Percentiles rank a stretch among this genome's conserved stretches.
Evolutionary conservation across 2,888 invertebrate species (phyloP).

Genomic region (Mayetiola destructor): DNA sequence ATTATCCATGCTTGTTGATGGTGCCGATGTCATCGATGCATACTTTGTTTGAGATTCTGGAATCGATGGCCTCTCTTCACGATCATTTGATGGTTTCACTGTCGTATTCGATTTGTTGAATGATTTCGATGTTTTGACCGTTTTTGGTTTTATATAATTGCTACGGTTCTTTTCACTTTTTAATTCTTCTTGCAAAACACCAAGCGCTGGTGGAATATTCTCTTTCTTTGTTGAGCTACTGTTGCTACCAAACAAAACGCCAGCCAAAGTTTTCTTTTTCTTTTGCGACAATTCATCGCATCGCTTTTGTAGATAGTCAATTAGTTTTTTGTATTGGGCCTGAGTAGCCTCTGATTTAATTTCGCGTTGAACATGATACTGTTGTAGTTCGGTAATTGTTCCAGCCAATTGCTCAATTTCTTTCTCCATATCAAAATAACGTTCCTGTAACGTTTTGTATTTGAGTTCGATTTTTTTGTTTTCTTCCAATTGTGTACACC

Average conservation of each 20-base stretch:
- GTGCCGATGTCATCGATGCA: too few relatives aligned
- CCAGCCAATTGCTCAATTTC: conserved; percentile 56
- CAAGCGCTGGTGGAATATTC: conserved; percentile 40
- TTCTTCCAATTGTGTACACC: conserved; percentile 40
- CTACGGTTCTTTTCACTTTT: too few relatives aligned
- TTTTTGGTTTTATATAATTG: too few relatives aligned
- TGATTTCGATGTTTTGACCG: conserved; percentile 39
- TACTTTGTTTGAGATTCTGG: too few relatives aligned
- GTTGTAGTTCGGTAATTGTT: conserved; percentile 46
- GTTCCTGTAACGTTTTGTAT: conserved; percentile 33
- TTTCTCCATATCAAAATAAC: conserved; percentile 37
- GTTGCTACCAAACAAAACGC: conserved; percentile 52
- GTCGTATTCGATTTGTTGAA: too few relatives aligned
- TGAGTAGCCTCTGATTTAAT: conserved; percentile 70
- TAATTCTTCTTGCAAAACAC: conserved; percentile 28
- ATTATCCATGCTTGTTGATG: too few relatives aligned
- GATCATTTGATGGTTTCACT: too few relatives aligned
- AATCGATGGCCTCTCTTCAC: too few relatives aligned
- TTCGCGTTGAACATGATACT: conserved; percentile 62
- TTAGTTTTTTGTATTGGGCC: conserved; percentile 79
- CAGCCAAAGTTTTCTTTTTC: conserved; percentile 60
- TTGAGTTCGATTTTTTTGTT: conserved; percentile 37
- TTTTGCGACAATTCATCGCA: conserved; percentile 43
- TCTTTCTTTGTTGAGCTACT: conserved; percentile 42
- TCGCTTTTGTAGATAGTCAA: conserved; percentile 71